Evolutionary conservation across 2,797 vertebrate genomes (phyloP), one percentile per base, ranked within the genome.

Genomic region (Poeciliopsis paucimaculata): DNA sequence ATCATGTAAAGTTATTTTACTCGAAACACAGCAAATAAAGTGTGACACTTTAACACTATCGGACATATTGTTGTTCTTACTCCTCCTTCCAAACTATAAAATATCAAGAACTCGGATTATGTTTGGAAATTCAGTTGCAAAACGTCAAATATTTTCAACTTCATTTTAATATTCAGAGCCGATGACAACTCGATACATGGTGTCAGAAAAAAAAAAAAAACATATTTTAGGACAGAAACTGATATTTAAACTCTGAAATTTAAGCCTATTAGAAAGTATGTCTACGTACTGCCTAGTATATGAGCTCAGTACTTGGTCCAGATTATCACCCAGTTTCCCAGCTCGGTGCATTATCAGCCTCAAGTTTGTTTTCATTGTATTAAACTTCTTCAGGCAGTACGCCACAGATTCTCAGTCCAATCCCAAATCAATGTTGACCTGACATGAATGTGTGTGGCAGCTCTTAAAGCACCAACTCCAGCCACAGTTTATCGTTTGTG

Each of bases 1-100:
- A 74, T 76, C 34, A 47, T 83, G 73, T 83, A 43, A 75, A 34
- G 79, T 82, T 84, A 79, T 76, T 34, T 85, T 73, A 70, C 46
- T 72, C 55, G 23, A 47, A 46, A 62, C 78, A 68, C 47, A 60
- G 45, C 60, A 77, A 94, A 93, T 92, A 93, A 93, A 94, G 88
- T 86, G 82, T 84, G 72, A 86, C 45, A 36, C 23, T 84, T 66
- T 53, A 84, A 85, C 75, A 86, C 43, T 55, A 70, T 72, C 5
- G 11, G 64, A 5, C 15, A 47, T 43, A 10, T 73, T 4, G 53
- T 72, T 9, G 43, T 34, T 39, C 75, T 79, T 57, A 75, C 68
- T 86, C 79, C 45, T 68, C 20, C 75, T 39, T 45, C 34, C 23
- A 23, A 64, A 60, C 31, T 28, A 26, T 45, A 36, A 20, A 36